A percentile compares a stretch with the other conserved stretches of the same genome.
These are phyloP conservation scores for Nannoperca obscura DNA, from an alignment of 2,797 vertebrate genomes.

Conservation along the genomic window DNA sequence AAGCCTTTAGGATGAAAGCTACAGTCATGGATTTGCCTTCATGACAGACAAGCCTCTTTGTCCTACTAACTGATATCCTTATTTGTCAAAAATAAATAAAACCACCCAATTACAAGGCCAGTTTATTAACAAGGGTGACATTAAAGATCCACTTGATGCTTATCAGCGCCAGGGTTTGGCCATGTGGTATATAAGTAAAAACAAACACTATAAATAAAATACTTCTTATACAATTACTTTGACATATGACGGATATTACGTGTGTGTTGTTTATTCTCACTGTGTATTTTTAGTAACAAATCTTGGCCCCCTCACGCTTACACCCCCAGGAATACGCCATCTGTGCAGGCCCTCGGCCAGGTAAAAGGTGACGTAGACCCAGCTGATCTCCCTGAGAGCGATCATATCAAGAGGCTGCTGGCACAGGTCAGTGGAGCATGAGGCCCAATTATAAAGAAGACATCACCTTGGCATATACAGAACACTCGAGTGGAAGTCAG, in stretches of 20 bases:
- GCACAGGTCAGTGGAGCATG: constrained; percentile 40
- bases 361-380: constrained; percentile 65
- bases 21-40: constrained; percentile 26
- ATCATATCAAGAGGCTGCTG: constrained; percentile 45
- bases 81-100: constrained; percentile 14
- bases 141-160: not conserved
- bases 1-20: constrained; percentile 21
- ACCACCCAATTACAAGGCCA: constrained; percentile 8
- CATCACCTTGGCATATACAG: constrained; percentile 45
- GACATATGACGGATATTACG: constrained; percentile 27
- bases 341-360: constrained; percentile 73
- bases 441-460: constrained; percentile 51
- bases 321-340: constrained; percentile 68
- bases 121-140: not conserved
- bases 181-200: not conserved
- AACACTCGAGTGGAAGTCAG: constrained; percentile 48
- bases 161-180: not conserved
- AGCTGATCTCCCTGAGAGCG: constrained; percentile 46
- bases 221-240: constrained; percentile 12
- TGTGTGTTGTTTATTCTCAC: constrained; percentile 17
- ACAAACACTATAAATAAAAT: constrained; percentile 5
- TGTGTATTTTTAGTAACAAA: constrained; percentile 75
- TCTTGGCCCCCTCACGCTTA: constrained; percentile 33
- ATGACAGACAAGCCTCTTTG: constrained; percentile 20
- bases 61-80: constrained; percentile 8